These are phyloP conservation scores for Apantesis nais DNA, from an alignment of 2,888 invertebrate genomes.

Conservation along the genomic window DNA sequence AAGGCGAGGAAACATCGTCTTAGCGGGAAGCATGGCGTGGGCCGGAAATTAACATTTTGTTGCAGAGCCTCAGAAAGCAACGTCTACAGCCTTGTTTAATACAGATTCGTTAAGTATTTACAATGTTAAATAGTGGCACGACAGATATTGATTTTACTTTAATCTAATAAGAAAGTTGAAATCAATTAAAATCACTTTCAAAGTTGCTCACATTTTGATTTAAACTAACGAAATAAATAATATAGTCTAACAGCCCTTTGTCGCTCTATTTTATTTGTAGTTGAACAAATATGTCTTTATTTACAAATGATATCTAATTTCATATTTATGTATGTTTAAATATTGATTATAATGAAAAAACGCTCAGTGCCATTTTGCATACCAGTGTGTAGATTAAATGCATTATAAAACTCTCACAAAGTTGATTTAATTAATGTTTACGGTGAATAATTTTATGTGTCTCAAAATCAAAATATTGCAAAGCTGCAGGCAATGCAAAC, in stretches of 20 bases:
- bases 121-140: conserved; percentile 2
- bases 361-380: background rate
- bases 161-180: background rate
- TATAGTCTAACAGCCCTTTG: conserved; percentile 14
- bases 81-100: conserved; percentile 39
- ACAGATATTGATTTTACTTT: background rate
- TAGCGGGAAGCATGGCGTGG: conserved; percentile 49
- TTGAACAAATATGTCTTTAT: background rate
- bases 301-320: background rate
- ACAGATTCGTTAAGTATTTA: conserved; percentile 35
- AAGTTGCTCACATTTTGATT: background rate
- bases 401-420: background rate
- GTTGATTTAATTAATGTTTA: background rate
- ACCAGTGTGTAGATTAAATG: background rate
- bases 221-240: conserved; percentile 2
- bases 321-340: conserved; percentile 15
- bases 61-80: conserved; percentile 47
- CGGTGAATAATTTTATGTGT: background rate
- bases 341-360: background rate
- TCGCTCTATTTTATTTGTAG: conserved; percentile 13
- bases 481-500: conserved; percentile 8
- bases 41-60: conserved; percentile 70
- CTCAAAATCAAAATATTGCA: background rate
- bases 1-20: conserved; percentile 36
- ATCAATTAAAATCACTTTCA: background rate